These are phyloP conservation scores for Cydia amplana DNA, from an alignment of 1,140 invertebrate genomes.

Conservation along the genomic window DNA sequence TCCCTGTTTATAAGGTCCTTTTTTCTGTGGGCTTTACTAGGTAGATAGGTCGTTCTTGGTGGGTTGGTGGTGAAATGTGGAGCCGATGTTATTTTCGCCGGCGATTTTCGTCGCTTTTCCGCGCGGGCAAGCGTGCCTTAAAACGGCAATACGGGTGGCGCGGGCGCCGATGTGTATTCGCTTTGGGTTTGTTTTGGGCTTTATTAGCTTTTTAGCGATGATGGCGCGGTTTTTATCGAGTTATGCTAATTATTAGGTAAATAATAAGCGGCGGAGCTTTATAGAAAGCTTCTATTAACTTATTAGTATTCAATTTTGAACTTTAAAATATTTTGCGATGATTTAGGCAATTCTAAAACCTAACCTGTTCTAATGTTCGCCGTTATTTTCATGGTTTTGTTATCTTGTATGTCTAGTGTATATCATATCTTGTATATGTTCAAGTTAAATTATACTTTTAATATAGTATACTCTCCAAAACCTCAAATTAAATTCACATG, in stretches of 20 bases:
- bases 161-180: constrained; percentile 43
- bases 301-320: background rate
- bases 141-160: constrained; percentile 65
- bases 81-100: constrained; percentile 72
- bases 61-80: constrained; percentile 52
- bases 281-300: background rate
- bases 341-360: too few relatives aligned
- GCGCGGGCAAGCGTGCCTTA: constrained; percentile 61
- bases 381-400: too few relatives aligned
- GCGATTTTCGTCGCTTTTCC: constrained; percentile 64
- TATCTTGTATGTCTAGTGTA: too few relatives aligned
- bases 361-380: too few relatives aligned
- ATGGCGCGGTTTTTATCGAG: constrained; percentile 41
- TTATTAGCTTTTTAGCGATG: constrained; percentile 3
- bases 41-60: constrained; percentile 44
- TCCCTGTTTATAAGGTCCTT: constrained; percentile 39
- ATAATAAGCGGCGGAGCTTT: background rate
- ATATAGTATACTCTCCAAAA: too few relatives aligned
- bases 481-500: too few relatives aligned
- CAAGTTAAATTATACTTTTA: too few relatives aligned
- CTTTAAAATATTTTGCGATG: too few relatives aligned
- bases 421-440: too few relatives aligned
- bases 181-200: constrained; percentile 28
- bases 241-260: constrained; percentile 57
- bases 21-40: constrained; percentile 32